These are phyloP conservation scores for Caprella mutica DNA, from an alignment of 2,888 invertebrate genomes.

Conservation along the genomic window DNA sequence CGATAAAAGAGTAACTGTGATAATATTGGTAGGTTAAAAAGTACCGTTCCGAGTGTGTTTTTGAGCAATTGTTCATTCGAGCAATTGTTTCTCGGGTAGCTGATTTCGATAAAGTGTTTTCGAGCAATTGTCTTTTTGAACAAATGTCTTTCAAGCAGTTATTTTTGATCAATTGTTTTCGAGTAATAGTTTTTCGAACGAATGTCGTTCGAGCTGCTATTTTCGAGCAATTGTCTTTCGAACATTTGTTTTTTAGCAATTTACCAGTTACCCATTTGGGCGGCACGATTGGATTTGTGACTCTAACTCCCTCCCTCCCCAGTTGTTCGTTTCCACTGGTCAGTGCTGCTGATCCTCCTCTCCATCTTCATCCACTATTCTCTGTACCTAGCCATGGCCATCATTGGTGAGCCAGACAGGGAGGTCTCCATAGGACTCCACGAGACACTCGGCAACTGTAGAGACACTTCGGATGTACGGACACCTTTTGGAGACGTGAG, in stretches of 20 bases:
- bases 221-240: too few relatives aligned
- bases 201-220: too few relatives aligned
- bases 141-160: too few relatives aligned
- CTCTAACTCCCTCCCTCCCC: too few relatives aligned
- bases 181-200: too few relatives aligned
- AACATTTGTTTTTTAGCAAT: too few relatives aligned
- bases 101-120: background rate
- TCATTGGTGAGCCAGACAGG: slow-evolving; percentile 55
- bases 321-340: slow-evolving; percentile 28
- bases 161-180: too few relatives aligned
- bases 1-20: background rate
- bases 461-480: slow-evolving; percentile 49
- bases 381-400: slow-evolving; percentile 51
- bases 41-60: background rate
- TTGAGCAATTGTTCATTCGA: background rate
- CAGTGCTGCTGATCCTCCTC: slow-evolving; percentile 38
- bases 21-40: background rate
- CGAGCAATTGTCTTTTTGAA: too few relatives aligned
- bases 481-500: slow-evolving; percentile 58
- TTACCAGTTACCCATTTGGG: too few relatives aligned
- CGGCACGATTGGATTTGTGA: too few relatives aligned
- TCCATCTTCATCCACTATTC: slow-evolving; percentile 51
- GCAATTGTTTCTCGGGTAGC: background rate
- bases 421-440: slow-evolving; percentile 59
- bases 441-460: slow-evolving; percentile 62